Evolutionary conservation across 2,888 invertebrate genomes (phyloP), one percentile per base, ranked within the genome.

Genomic region (Osmoderma eremita): DNA sequence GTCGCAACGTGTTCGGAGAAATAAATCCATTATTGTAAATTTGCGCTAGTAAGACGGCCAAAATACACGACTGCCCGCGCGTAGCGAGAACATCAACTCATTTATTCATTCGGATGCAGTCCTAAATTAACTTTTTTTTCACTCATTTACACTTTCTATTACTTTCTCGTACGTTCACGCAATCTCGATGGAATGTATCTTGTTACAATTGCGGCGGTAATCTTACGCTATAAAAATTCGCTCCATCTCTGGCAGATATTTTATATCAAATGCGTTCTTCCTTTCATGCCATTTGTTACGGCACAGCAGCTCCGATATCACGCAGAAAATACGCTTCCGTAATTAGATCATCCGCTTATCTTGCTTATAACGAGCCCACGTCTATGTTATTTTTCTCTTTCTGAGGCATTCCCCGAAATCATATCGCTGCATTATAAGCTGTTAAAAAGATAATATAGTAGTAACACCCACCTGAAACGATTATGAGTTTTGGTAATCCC

Each of bases 1-100:
- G 75, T 69, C 73, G 72, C 65, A 56, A 75, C 72, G 71, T 71
- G 74, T 73, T 70, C 71, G 68, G 71, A 68, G 70, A 69, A 71
- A 63, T 71, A 73, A 75, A 74, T 74, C 72, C 74, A 72, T 71
- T 70, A 68, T 72, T 72, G 42, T 63, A 63, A 63, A n/a, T n/a
- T 63, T 63, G 51, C 39, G 17, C n/a, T 20, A 24, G 63, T 41
- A 12, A 12, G 30, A 56, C 22, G 41, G n/a, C n/a, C n/a, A n/a
- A n/a, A n/a, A n/a, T n/a, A n/a, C n/a, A n/a, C n/a, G n/a, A n/a
- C n/a, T n/a, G n/a, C n/a, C n/a, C n/a, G n/a, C n/a, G n/a, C n/a
- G n/a, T n/a, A n/a, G n/a, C n/a, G n/a, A n/a, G n/a, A n/a, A n/a
- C n/a, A n/a, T n/a, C n/a, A n/a, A n/a, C n/a, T n/a, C n/a, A n/a